phyloP scores from a whole-genome alignment of 2,113 vertebrate species.

The Peucedramus taeniatus region DNA sequence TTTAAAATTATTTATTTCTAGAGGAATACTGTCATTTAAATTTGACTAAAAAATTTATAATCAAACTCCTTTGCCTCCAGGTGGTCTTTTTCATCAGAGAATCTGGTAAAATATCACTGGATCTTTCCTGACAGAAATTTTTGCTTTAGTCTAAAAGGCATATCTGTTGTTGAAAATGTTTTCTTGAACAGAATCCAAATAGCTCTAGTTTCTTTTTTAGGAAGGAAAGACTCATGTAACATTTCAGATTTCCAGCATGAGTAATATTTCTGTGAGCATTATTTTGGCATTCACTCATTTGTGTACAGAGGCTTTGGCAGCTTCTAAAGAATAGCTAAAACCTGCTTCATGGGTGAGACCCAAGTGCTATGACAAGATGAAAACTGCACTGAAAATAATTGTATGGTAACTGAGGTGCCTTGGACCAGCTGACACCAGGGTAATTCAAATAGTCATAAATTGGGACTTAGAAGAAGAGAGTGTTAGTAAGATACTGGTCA shows the following conservation, averaged over 20 bases:
- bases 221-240: background rate
- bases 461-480: background rate
- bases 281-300: background rate
- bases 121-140: background rate
- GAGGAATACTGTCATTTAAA: background rate
- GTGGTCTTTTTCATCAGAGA: background rate
- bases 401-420: background rate
- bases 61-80: background rate
- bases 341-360: background rate
- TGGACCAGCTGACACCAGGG: background rate
- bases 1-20: background rate
- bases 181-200: background rate
- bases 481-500: background rate
- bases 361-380: background rate
- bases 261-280: constrained; percentile 28
- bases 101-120: background rate
- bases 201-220: background rate
- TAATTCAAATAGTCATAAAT: background rate
- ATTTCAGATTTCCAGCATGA: constrained; percentile 15
- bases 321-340: background rate
- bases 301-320: background rate
- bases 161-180: constrained; percentile 11
- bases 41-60: background rate
- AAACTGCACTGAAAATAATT: background rate
- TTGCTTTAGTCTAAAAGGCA: background rate